Evolutionary conservation across 2,888 invertebrate genomes (phyloP).

Genomic region (Aphodius granarius): DNA sequence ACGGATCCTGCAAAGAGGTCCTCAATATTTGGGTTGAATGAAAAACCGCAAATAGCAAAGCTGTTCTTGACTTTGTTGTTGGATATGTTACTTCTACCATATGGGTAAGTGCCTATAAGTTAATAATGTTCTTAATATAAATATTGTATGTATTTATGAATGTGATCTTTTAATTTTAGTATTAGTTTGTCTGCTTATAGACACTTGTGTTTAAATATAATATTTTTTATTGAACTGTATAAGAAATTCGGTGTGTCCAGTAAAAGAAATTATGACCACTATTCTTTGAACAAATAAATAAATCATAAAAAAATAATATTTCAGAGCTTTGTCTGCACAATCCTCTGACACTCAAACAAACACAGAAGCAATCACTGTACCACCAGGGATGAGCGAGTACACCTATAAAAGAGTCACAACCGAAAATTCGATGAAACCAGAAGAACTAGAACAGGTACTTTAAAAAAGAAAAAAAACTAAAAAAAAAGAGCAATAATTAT

Average conservation of each 20-base stretch:
- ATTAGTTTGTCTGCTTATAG: too few species aligned
- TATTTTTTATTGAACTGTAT: too few species aligned
- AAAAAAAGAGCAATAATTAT: constrained; percentile 7
- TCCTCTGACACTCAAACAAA: constrained; percentile 33
- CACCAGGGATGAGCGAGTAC: constrained; percentile 76
- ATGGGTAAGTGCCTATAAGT: constrained; percentile 63
- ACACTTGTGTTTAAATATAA: too few species aligned
- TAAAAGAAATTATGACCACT: too few species aligned
- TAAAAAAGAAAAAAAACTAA: constrained; percentile 5
- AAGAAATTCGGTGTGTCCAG: too few species aligned
- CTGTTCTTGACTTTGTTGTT: constrained; percentile 76
- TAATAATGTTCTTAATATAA: too few species aligned
- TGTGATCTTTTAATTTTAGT: too few species aligned
- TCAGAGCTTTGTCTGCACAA: constrained; percentile 46
- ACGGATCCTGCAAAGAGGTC: constrained; percentile 65
- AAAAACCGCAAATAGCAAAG: constrained; percentile 69
- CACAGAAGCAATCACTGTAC: constrained; percentile 57
- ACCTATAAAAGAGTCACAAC: constrained; percentile 76
- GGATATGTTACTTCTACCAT: constrained; percentile 83
- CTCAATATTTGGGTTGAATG: constrained; percentile 69
- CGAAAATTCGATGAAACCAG: constrained; percentile 72
- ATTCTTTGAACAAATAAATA: background rate
- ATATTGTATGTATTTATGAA: too few species aligned
- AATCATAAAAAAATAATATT: background rate
- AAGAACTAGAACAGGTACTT: constrained; percentile 77